Base-by-base conservation (phyloP, 2,797 vertebrate genomes). In the Morus bassanus region DNA sequence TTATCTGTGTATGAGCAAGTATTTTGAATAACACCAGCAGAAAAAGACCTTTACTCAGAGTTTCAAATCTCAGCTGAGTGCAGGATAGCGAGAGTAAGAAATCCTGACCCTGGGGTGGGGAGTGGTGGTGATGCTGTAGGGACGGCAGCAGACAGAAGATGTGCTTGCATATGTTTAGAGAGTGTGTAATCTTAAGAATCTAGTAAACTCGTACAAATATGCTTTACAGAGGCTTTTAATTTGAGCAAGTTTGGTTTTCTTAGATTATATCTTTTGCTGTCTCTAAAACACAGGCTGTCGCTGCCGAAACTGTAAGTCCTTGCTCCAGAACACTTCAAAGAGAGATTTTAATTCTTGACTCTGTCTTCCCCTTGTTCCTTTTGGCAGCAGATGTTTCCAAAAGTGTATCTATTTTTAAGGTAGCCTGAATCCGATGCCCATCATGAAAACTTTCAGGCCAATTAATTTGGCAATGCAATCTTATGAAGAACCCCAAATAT, bases 311-410 rank as follows among this genome's bases (percentile, higher is more conserved):
- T 80, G 6, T 35, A 80, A 80, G 60, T 80, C 85, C 76, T 51
- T 63, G 73, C 79, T 95, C 73, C 91, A 86, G 54, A 88, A 72
- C 46, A 80, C 85, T 96, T 96, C 91, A 95, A 96, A 94, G 85
- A 69, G 10, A 81, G 39, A 41, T 82, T 74, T 85, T 17, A 83
- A 70, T 72, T 83, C 72, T 73, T 35, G 53, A 51, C 65, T 45
- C 63, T 79, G 61, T 53, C 81, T 64, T 91, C 27, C 22, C 18
- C 33, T 76, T 51, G 13, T 76, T 63, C 81, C 9, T 85, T 91
- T 82, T 39, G 39, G 65, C 81, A 87, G 50, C 61, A 77, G 76
- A 61, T 25, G 6, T 53, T 91, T 76, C 63, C 53, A 81, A 48
- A 94, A 87, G 13, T 60, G 2, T n/a, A 6, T 85, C 59, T 89